Percentiles rank a stretch among this genome's conserved stretches.
Conservation (phyloP, 2,888 invertebrate species). For the Leptinotarsa juncta region DNA sequence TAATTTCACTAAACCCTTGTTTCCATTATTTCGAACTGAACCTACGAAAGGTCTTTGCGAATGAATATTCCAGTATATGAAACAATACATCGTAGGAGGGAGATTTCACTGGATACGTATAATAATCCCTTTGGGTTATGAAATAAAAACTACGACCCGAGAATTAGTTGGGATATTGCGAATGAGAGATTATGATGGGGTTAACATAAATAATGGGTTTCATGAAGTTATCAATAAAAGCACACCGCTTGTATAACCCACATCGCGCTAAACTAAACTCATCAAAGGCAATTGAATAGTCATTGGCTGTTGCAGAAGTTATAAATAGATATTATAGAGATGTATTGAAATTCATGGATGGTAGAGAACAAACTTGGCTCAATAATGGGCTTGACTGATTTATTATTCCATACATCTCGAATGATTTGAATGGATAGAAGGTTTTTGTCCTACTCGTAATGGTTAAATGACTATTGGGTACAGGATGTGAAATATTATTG, state of each 20-base stretch:
- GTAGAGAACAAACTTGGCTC: no score
- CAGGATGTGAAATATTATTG: no score
- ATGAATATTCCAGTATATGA: neutral
- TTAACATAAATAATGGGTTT: conserved; percentile 1
- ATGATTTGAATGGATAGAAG: neutral
- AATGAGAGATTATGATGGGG: no score
- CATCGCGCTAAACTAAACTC: no score
- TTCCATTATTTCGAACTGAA: no score
- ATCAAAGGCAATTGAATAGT: no score
- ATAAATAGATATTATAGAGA: neutral
- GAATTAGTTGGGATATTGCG: conserved; percentile 3
- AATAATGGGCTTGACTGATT: no score
- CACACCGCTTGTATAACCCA: neutral
- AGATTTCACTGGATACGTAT: neutral
- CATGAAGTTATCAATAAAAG: neutral
- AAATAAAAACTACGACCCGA: neutral
- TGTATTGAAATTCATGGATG: neutral
- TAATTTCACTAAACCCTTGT: no score
- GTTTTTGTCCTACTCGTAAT: neutral
- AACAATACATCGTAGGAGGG: neutral
- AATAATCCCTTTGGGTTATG: neutral
- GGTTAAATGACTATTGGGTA: no score
- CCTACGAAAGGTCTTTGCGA: no score
- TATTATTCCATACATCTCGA: no score
- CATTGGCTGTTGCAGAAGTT: neutral